These are phyloP conservation scores for Chaenogobius annularis DNA, from an alignment of 2,113 vertebrate genomes.

Conservation along the genomic window DNA sequence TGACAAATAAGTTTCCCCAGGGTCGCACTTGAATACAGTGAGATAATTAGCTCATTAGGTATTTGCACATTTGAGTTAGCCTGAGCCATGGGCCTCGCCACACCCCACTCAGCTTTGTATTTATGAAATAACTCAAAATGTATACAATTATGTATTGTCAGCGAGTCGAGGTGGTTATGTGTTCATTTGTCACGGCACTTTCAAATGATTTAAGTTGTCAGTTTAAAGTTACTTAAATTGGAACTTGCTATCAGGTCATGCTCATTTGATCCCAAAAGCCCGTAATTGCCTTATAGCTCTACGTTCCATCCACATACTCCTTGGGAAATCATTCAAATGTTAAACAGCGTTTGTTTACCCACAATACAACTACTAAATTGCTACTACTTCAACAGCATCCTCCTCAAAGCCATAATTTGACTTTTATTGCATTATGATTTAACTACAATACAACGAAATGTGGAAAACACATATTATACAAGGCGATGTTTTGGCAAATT, in stretches of 20 bases:
- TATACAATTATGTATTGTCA: no score
- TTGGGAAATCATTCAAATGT: no score
- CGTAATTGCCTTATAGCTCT: no score
- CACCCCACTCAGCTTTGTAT: neutral
- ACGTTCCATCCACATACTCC: neutral
- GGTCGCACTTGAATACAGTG: neutral
- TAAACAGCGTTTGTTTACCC: no score
- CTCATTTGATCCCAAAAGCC: neutral
- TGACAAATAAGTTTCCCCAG: neutral
- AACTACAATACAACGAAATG: neutral
- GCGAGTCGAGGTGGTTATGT: neutral
- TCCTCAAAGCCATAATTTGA: neutral
- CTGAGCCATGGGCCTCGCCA: neutral
- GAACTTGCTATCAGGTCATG: neutral
- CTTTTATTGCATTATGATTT: neutral
- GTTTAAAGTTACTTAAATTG: neutral
- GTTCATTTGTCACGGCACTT: neutral
- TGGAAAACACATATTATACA: neutral
- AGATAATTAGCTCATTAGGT: neutral
- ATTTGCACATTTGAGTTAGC: neutral
- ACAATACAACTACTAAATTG: neutral
- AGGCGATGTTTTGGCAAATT: conserved; percentile 1
- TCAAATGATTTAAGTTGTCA: neutral
- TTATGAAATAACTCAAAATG: neutral
- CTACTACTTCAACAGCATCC: neutral